Evolutionary conservation across 2,113 vertebrate genomes (phyloP), one percentile per base, ranked within the genome.

Genomic region (Myotis brandtii): DNA sequence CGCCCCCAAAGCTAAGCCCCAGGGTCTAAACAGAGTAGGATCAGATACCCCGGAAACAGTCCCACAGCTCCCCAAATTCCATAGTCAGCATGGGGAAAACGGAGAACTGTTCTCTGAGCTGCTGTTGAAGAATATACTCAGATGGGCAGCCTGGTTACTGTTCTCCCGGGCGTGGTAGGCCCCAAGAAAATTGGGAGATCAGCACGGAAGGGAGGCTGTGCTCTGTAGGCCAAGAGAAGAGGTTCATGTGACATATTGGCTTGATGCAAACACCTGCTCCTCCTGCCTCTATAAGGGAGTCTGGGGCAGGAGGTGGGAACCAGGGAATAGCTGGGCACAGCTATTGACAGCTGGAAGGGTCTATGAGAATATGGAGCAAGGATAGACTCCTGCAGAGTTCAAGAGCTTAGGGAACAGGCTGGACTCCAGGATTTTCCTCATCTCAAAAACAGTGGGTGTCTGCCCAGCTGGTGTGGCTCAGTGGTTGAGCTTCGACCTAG

Each of bases 221-320:
- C 17, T 73, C 64, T 30, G 5, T 7, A 50, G 50, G 40, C 23
- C 23, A 25, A 25, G 30, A 67, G 21, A 66, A 34, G n/a, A 1
- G 10, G 23, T 6, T 23, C 40, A 0, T 3, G 3, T 20, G 9
- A 7, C 86, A 43, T 4, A 8, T 37, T 0, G 14, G 46, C 17
- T 34, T 69, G 9, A n/a, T 9, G 5, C 2, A 4, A 18, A 73
- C 23, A 25, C 62, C 50, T 50, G 48, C 56, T 43, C 91, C 40
- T 48, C 66, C 32, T 81, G 13, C 70, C 27, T 64, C 21, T 43
- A 1, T 37, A 32, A 37, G 6, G 21, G 11, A 13, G 20, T 27
- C 27, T 23, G 16, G 66, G 25, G 2, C 20, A 34, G n/a, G 59
- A 34, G 52, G 18, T 1, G n/a, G 67, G 59, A 40, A 34, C 16